Evolutionary conservation across 2,888 invertebrate species (phyloP), one percentile per base, ranked within the genome.

Genomic region (Ceratothoa steindachneri): DNA sequence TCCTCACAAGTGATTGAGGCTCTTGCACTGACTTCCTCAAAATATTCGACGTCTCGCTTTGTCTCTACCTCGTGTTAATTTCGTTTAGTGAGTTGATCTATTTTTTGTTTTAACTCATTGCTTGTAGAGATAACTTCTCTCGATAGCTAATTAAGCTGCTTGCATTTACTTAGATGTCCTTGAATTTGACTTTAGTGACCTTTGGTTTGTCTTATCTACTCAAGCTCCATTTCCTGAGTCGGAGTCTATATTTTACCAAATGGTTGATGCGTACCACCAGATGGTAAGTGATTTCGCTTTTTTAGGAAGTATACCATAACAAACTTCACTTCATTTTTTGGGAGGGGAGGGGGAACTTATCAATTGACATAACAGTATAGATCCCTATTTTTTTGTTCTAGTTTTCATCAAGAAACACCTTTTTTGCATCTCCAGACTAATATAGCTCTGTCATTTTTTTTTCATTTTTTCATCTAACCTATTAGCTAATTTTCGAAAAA

Each of bases 201-300:
- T 41, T 71, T 77, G 74, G 74, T 73, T 77, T 79, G 76, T 79
- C 74, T 74, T 73, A n/a, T 70, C 73, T 67, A 77, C 72, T 69
- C 79, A 79, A 79, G 79, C 79, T 74, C 79, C 79, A 73, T 76
- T 79, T 70, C 76, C 79, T 65, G 76, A 73, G 73, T 72, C 76
- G 74, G 76, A 79, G 67, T 73, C 76, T 2, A 72, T 76, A 30
- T 79, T 76, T 75, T 71, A 75, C 51, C 72, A 79, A 74, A 79
- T 79, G 79, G 69, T 79, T 72, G 74, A 76, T 69, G 79, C 79
- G n/a, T 79, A 79, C 64, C 74, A 79, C 31, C 79, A 79, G 71
- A 76, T 79, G 79, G 79, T 79, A 79, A 76, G 74, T 76, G 60
- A 55, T 68, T 31, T 24, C 30, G 19, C 30, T 70, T 67, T 19